These are phyloP conservation scores for Nymphicus hollandicus DNA, from an alignment of 2,113 vertebrate species.

Conservation along the genomic window DNA sequence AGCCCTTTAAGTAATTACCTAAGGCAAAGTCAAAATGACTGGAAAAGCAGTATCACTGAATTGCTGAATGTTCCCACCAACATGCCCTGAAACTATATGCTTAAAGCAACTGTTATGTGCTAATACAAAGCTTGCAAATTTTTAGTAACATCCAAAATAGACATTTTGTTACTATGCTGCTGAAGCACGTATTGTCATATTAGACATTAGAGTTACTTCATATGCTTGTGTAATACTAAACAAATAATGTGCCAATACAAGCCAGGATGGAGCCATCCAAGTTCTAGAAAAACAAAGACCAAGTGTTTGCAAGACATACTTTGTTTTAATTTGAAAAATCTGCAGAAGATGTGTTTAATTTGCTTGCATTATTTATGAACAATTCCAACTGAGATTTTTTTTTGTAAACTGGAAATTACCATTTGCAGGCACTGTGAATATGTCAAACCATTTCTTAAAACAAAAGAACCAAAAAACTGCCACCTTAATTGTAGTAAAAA, in stretches of 20 bases:
- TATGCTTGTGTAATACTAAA: background rate
- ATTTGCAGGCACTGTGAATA: background rate
- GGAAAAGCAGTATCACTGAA: background rate
- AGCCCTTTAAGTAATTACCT: background rate
- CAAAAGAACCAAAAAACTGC: background rate
- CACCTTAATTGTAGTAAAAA: background rate
- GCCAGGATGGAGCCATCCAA: background rate
- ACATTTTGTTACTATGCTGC: background rate
- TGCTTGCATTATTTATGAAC: background rate
- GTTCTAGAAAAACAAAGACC: background rate
- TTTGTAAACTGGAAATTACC: background rate
- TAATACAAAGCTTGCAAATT: background rate
- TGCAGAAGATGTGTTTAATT: background rate
- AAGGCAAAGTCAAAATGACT: background rate
- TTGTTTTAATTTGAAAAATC: constrained; percentile 3
- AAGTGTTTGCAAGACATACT: background rate
- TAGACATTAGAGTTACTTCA: background rate
- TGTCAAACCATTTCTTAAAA: background rate
- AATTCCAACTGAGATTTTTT: background rate
- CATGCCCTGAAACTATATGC: background rate
- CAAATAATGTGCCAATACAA: background rate
- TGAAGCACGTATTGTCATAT: background rate
- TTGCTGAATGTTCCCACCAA: background rate
- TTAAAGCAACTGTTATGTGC: background rate
- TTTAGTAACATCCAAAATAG: background rate